Evolutionary conservation across 2,113 vertebrate species (phyloP).

Genomic region (Protobothrops mucrosquamatus): DNA sequence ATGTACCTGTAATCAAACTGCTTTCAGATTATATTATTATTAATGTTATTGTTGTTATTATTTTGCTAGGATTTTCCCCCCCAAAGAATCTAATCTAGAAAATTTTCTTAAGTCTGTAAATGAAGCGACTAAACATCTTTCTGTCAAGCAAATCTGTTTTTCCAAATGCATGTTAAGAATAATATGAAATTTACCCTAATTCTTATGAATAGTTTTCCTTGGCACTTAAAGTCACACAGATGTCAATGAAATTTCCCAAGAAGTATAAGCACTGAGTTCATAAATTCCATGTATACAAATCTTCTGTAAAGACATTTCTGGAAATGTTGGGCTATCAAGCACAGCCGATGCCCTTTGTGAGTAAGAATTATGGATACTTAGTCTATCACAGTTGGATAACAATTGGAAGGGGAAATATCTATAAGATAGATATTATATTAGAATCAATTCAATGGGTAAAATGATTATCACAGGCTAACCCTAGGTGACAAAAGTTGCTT

Average conservation of each 20-base stretch:
- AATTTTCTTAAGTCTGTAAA: background rate
- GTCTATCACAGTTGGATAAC: background rate
- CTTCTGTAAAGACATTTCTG: background rate
- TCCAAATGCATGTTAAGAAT: background rate
- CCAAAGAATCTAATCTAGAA: slow-evolving; percentile 20
- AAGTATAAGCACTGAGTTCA: background rate
- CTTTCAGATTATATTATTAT: background rate
- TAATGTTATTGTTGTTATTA: slow-evolving; percentile 24
- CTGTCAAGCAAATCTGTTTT: background rate
- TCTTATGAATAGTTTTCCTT: background rate
- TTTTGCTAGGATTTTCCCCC: slow-evolving; percentile 4
- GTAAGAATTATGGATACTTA: background rate
- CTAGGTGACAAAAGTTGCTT: background rate
- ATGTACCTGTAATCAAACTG: background rate
- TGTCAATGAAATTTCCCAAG: background rate
- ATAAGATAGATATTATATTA: background rate
- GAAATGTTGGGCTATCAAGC: background rate
- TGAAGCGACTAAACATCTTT: slow-evolving; percentile 14
- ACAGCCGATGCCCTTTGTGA: background rate
- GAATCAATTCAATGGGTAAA: background rate
- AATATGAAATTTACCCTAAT: background rate
- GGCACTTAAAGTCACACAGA: background rate
- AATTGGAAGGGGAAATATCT: background rate
- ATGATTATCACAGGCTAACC: background rate
- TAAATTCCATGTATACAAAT: background rate